These are phyloP conservation scores for Aleadryas rufinucha DNA, from an alignment of 2,113 vertebrate genomes.

Conservation along the genomic window DNA sequence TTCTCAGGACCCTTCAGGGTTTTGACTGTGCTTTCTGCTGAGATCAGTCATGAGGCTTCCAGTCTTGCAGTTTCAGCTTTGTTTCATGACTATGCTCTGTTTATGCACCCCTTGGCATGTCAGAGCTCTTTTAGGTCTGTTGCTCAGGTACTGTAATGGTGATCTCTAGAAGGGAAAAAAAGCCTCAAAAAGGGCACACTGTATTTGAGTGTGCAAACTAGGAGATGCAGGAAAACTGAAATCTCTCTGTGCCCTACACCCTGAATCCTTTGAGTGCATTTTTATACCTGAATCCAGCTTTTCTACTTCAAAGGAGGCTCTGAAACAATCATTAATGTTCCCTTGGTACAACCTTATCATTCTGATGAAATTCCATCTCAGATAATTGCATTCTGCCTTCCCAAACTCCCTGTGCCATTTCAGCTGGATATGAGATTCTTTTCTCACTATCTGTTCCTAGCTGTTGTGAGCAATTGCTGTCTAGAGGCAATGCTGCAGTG, in stretches of 20 bases:
- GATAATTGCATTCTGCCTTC: background rate
- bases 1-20: background rate
- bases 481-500: background rate
- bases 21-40: background rate
- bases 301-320: background rate
- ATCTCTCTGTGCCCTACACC: background rate
- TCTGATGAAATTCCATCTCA: background rate
- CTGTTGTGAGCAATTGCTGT: background rate
- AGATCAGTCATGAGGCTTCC: background rate
- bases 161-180: background rate
- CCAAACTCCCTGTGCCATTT: background rate
- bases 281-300: background rate
- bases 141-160: background rate
- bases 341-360: background rate
- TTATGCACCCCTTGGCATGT: background rate
- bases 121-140: background rate
- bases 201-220: background rate
- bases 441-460: background rate
- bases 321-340: background rate
- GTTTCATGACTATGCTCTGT: background rate
- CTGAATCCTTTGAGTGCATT: background rate
- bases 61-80: background rate
- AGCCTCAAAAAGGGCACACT: background rate
- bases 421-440: conserved; percentile 6
- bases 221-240: background rate